Percentiles rank a stretch among this genome's conserved stretches.
These are phyloP conservation scores for Ptychodera flava DNA, from an alignment of 35 echinoderm and acorn worm species.

Conservation along the genomic window DNA sequence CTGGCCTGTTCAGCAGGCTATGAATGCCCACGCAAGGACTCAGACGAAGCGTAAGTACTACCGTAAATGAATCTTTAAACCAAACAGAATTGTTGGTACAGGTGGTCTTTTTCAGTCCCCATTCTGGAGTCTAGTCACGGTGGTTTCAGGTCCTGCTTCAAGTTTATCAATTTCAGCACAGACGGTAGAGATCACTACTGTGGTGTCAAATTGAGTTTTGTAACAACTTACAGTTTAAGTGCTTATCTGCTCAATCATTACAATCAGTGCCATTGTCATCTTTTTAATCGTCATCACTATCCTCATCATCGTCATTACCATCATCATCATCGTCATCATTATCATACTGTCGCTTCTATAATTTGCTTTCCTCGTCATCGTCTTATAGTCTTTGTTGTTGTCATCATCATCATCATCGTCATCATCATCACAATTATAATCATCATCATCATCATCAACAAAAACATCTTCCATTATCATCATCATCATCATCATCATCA, in stretches of 20 bases:
- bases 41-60: slow-evolving; percentile 64
- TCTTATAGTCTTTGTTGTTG: too few species aligned
- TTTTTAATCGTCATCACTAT: too few species aligned
- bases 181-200: neutral
- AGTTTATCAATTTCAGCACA: neutral
- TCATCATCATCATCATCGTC: too few species aligned
- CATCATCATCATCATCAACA: too few species aligned
- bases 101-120: neutral
- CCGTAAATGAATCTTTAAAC: neutral
- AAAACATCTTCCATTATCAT: too few species aligned
- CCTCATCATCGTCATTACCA: too few species aligned
- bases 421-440: too few species aligned
- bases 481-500: too few species aligned
- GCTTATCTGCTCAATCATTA: neutral
- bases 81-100: neutral
- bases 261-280: too few species aligned
- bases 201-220: neutral
- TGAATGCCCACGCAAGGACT: slow-evolving; percentile 49
- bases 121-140: neutral
- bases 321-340: too few species aligned
- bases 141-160: neutral
- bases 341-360: too few species aligned
- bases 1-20: slow-evolving; percentile 66
- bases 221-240: neutral
- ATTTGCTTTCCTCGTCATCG: too few species aligned